A percentile compares a stretch with the other conserved stretches of the same genome.
Conservation (phyloP, 2,888 invertebrate genomes). For the Calliopum simillimum region DNA sequence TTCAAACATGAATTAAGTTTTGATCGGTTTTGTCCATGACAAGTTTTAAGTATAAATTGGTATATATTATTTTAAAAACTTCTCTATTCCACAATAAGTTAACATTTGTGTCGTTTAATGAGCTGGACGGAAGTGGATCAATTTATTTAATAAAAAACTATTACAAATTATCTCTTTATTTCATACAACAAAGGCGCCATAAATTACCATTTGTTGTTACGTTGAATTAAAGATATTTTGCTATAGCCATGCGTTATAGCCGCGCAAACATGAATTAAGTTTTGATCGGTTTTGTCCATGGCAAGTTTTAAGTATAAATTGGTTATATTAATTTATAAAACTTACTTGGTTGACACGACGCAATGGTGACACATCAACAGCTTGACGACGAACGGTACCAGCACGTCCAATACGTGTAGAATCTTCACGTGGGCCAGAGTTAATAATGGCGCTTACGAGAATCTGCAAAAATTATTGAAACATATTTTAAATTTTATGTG, state of each 20-base stretch:
- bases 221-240: conserved; percentile 55
- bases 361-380: conserved; percentile 98
- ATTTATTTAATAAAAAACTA: neutral
- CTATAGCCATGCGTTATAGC: conserved; percentile 52
- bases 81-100: no score
- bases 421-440: conserved; percentile 99
- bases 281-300: conserved; percentile 47
- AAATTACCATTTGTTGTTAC: conserved; percentile 56
- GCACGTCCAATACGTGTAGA: conserved; percentile 99
- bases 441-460: conserved; percentile 97
- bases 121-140: conserved; percentile 42
- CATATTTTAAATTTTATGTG: conserved; percentile 3
- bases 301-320: conserved; percentile 28
- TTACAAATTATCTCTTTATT: conserved; percentile 54
- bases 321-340: conserved; percentile 16
- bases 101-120: conserved; percentile 6
- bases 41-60: neutral
- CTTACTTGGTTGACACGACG: conserved; percentile 92
- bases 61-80: conserved; percentile 37
- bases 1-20: conserved; percentile 35
- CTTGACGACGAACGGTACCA: conserved; percentile 99
- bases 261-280: conserved; percentile 35
- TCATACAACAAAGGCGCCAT: conserved; percentile 54
- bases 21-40: conserved; percentile 48
- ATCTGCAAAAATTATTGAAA: conserved; percentile 69